phyloP scores from a whole-genome alignment of 2,797 vertebrate genomes.

The Staurois parvus region DNA sequence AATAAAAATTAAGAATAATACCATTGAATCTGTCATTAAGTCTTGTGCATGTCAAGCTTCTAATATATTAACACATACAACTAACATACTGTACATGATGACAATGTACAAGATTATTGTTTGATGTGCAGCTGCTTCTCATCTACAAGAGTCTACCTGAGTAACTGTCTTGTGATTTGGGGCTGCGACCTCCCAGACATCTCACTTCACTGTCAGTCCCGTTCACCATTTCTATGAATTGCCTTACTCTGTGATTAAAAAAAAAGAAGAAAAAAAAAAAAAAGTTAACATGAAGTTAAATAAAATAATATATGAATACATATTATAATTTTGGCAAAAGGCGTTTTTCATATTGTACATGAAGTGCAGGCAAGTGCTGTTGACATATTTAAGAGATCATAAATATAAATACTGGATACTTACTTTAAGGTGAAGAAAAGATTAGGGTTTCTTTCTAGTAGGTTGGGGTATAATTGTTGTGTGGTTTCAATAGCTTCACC shows the following conservation, averaged over 20 bases:
- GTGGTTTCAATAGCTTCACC: constrained; percentile 98
- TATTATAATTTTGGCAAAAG: background rate
- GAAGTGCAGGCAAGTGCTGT: background rate
- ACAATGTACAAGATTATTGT: too few relatives aligned
- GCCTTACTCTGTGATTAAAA: constrained; percentile 76
- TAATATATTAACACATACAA: too few relatives aligned
- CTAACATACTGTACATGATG: too few relatives aligned
- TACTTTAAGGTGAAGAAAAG: constrained; percentile 87
- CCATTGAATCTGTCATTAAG: too few relatives aligned
- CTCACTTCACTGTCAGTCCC: constrained; percentile 85
- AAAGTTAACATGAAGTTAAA: background rate
- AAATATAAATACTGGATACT: constrained; percentile 63
- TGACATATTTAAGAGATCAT: background rate
- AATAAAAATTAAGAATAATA: too few relatives aligned
- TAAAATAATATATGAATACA: background rate
- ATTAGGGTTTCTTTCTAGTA: constrained; percentile 87
- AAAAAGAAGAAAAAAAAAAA: constrained; percentile 52
- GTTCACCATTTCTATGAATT: constrained; percentile 87
- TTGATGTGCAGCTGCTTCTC: too few relatives aligned
- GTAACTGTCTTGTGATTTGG: constrained; percentile 84
- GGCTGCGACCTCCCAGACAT: constrained; percentile 84
- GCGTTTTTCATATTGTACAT: background rate
- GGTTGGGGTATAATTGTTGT: constrained; percentile 96
- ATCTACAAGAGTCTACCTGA: constrained; percentile 72
- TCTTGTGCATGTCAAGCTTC: too few relatives aligned